Evolutionary conservation across 1,140 invertebrate species (phyloP).

Genomic region (Pseudomyrmex sp.): DNA sequence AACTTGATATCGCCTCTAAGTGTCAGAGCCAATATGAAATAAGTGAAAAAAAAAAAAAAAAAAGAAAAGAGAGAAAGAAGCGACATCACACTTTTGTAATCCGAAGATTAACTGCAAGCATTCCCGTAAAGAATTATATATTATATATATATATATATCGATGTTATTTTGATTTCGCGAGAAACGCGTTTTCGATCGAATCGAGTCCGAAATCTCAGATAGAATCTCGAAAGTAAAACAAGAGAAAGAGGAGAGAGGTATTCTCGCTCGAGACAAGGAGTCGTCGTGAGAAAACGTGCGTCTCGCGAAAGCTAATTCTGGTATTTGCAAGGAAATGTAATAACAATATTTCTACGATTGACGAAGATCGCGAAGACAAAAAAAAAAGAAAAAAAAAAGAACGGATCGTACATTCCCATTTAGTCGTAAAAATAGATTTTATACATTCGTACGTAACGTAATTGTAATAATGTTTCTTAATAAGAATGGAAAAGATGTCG

Average conservation of each 20-base stretch:
- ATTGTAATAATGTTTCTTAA: constrained; percentile 75
- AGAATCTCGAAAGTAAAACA: neutral
- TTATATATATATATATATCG: neutral
- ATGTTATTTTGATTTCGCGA: constrained; percentile 59
- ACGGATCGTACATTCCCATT: constrained; percentile 78
- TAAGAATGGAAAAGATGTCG: constrained; percentile 67
- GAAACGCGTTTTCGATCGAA: constrained; percentile 44
- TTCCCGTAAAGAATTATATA: constrained; percentile 52
- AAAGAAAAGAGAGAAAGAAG: constrained; percentile 32
- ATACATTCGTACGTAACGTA: constrained; percentile 83
- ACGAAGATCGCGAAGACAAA: constrained; percentile 1
- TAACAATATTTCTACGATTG: constrained; percentile 71
- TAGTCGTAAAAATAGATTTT: constrained; percentile 80
- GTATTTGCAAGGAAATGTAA: constrained; percentile 73
- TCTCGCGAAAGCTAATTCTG: constrained; percentile 58
- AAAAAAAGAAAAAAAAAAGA: neutral
- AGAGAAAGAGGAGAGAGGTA: neutral
- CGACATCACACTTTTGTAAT: constrained; percentile 56
- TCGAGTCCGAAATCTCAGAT: neutral
- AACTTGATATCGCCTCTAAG: constrained; percentile 25
- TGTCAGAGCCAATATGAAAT: constrained; percentile 42
- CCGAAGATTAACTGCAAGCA: constrained; percentile 57
- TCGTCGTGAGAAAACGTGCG: constrained; percentile 7
- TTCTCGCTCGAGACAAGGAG: neutral
- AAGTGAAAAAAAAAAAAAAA: constrained; percentile 9